Evolutionary conservation across 2,113 vertebrate genomes (phyloP), one percentile per base, ranked within the genome.

Genomic region (Coregonus clupeaformis): DNA sequence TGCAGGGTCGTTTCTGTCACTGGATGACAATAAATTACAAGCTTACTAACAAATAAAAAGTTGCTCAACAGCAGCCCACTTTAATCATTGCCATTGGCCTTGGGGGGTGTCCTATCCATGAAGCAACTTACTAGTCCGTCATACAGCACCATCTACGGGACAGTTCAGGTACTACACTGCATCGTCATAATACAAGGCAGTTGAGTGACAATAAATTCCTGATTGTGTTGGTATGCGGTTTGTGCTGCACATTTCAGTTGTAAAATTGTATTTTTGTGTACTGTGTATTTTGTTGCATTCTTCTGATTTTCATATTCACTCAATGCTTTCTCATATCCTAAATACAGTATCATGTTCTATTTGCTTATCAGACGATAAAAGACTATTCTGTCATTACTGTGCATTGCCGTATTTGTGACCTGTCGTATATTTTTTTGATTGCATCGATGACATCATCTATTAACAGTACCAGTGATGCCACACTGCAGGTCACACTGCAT

Each of bases 111-210:
- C 9, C 9, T 11, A 42, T 42, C 62, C 69, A 29, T 67, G 25
- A 71, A 77, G 45, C 4, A 5, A n/a, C 29, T 49, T 29, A 45
- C 69, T 68, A 60, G 12, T 49, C 16, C 45, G 57, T 11, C 22
- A 22, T 59, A 47, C 16, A 68, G 63, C 64, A 3, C 76, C 76
- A 67, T 72, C 76, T 72, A 27, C 11, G 67, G 70, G 52, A 72
- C 6, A 29, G 20, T 18, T 25, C n/a, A 12, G n/a, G 29, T 25
- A 32, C 27, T 52, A 30, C 3, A 27, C 24, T 65, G 7, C 11
- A 22, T 60, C 13, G 5, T 60, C n/a, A 22, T 22, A 11, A 60
- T 5, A 60, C 57, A 5, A 9, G 57, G 18, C 16, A 16, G 18
- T n/a, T 2, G 49, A 52, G 12, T 52, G 49, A 18, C 49, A 60